These are phyloP conservation scores for Drosophila willistoni DNA, from an alignment of 1,140 invertebrate genomes.

Conservation along the genomic window DNA sequence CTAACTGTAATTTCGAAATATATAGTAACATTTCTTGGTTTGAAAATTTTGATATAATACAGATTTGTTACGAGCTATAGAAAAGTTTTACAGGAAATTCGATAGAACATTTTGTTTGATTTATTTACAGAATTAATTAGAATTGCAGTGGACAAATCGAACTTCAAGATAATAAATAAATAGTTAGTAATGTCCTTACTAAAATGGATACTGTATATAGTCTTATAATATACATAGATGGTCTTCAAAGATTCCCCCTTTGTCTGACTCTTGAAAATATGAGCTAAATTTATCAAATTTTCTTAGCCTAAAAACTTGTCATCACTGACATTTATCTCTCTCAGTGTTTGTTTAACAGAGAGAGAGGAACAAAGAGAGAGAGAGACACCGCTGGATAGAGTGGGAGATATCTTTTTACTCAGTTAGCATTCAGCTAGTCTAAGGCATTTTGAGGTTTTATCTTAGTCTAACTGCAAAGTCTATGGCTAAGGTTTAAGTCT, in stretches of 20 bases:
- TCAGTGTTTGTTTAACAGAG: neutral
- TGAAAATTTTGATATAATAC: no score
- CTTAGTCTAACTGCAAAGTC: conserved; percentile 23
- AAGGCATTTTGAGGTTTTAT: conserved; percentile 38
- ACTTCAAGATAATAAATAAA: no score
- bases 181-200: no score
- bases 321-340: conserved; percentile 29
- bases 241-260: neutral
- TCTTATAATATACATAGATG: no score
- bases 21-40: no score
- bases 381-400: neutral
- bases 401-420: conserved; percentile 9
- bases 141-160: no score
- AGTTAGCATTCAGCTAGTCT: conserved; percentile 34
- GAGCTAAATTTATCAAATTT: neutral
- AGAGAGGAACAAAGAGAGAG: neutral
- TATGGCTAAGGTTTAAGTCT: conserved; percentile 27
- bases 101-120: no score
- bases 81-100: no score
- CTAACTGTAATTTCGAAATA: no score
- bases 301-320: neutral
- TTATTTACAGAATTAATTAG: no score
- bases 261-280: neutral
- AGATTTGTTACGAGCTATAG: no score
- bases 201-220: no score